Conservation (phyloP, 2,113 vertebrate species). For the Chionis minor region DNA sequence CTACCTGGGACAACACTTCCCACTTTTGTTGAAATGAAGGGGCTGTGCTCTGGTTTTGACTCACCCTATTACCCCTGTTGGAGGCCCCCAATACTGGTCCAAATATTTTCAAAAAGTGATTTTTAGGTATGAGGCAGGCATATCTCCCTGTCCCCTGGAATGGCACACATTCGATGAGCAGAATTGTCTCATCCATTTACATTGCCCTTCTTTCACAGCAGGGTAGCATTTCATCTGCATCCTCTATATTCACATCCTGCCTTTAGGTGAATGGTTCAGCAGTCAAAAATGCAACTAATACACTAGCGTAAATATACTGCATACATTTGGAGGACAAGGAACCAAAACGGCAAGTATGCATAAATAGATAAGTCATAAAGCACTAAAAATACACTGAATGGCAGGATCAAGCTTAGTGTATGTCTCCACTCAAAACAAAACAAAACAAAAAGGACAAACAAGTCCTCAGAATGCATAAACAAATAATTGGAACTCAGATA, state of each 20-base stretch:
- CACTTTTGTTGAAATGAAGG: neutral
- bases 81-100: neutral
- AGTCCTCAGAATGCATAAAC: constrained; percentile 40
- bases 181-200: neutral
- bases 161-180: neutral
- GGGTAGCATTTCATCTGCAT: neutral
- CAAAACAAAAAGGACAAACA: constrained; percentile 39
- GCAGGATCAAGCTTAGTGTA: constrained; percentile 20
- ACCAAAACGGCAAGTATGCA: constrained; percentile 21
- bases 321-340: neutral
- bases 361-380: constrained; percentile 51
- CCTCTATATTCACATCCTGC: neutral
- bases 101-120: neutral
- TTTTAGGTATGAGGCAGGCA: neutral
- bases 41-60: neutral
- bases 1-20: neutral
- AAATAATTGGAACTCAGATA: constrained; percentile 21
- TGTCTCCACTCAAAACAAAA: constrained; percentile 19
- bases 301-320: constrained; percentile 15
- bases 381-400: neutral
- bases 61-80: neutral
- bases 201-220: neutral
- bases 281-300: constrained; percentile 16
- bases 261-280: constrained; percentile 45
- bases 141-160: neutral